Base-by-base conservation (phyloP, 2,888 invertebrate genomes). In the Erynnis tages region DNA sequence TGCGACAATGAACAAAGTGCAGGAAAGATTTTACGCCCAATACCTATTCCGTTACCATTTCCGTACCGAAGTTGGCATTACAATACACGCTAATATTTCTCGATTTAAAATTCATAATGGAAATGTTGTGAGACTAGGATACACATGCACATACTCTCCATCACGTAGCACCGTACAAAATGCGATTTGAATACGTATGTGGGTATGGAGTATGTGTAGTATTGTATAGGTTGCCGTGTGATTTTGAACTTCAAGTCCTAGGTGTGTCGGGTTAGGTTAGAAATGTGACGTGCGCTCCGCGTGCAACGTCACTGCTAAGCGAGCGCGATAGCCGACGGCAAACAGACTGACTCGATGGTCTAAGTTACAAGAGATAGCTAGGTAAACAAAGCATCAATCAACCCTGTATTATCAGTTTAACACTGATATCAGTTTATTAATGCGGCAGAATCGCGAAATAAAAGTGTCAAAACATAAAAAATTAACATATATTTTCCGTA, bases 241-340 rank as follows among this genome's bases (percentile, higher is more conserved):
- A 58, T 57, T 59, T 59, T 59, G 54, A 54, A 59, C 59, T 57
- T 57, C 53, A 62, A 49, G 52, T 32, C 17, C 50, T 55, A 47
- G 53, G 55, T 47, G 48, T 57, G 59, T 69, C 61, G 63, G 66
- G 59, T 59, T 64, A 65, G 63, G 59, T 65, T 66, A 67, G 69
- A 65, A 58, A 55, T 67, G 57, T 60, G 63, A 58, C 62, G 57
- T 54, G 19, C 43, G 35, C 13, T 21, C 43, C 50, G 46, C 66
- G 67, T 72, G 73, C 77, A 69, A 78, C 82, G 81, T 84, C 82
- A 82, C 71, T 62, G 56, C 67, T 73, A 70, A 76, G 74, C 78
- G 77, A 74, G 75, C 73, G 69, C 69, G 67, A 65, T 66, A 66
- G 66, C 63, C 66, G 67, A 57, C 67, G 69, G 67, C 61, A 64